Evolutionary conservation across 1,140 invertebrate species (phyloP), one percentile per base, ranked within the genome.

Genomic region (Diorhabda sublineata): DNA sequence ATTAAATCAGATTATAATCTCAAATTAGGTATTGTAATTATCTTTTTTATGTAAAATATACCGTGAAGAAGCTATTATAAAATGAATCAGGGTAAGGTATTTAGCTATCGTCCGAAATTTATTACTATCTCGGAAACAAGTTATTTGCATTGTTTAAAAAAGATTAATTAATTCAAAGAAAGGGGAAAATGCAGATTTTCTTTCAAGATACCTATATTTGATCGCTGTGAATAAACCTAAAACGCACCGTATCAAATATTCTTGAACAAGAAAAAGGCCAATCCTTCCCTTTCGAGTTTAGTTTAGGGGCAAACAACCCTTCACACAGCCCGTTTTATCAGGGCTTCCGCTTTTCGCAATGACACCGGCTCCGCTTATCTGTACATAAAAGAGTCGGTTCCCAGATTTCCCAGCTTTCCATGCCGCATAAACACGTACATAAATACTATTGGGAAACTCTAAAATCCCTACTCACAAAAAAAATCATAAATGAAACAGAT

Each of bases 371-470:
- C n/a, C 47, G 47, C 47, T 52, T 52, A 52, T 52, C 47, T 52
- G n/a, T 8, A 52, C 47, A 52, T 52, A 52, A 52, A 52, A 52
- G 47, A 52, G 47, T 52, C 47, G 47, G 47, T 52, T 52, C n/a
- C n/a, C 47, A 52, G 47, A n/a, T 52, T 52, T 52, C n/a, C 47
- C 47, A 52, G 47, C 26, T 52, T n/a, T 52, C 47, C 47, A 52
- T 52, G 47, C 47, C 6, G 47, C 47, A 52, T 52, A 52, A 52
- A 52, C 47, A 52, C 47, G 47, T 52, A 52, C 47, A n/a, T 52
- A 52, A 52, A 52, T 52, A 52, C 47, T 52, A 52, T 52, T 52
- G 47, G 47, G n/a, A 52, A 52, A 52, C 47, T 52, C 47, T 52
- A 52, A 52, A 52, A 52, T 52, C 47, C 47, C 47, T 8, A 8